Conservation (phyloP, 2,888 invertebrate genomes). For the Spodoptera littoralis region DNA sequence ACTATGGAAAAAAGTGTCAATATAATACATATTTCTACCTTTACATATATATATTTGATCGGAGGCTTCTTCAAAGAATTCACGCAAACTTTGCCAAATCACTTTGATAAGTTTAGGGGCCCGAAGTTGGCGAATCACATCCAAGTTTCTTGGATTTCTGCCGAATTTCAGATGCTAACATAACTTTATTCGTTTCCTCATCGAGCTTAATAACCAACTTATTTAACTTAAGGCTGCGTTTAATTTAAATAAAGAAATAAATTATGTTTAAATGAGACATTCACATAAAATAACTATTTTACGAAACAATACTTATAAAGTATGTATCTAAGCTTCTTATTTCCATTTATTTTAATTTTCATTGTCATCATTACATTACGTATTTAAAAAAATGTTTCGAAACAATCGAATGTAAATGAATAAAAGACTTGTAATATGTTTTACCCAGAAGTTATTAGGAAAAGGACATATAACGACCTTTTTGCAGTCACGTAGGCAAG, state of each 20-base stretch:
- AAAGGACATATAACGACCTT: conserved; percentile 7
- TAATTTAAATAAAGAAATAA: conserved; percentile 58
- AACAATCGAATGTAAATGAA: neutral
- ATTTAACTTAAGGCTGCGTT: conserved; percentile 59
- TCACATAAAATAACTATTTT: conserved; percentile 27
- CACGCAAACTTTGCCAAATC: conserved; percentile 83
- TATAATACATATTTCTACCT: conserved; percentile 51
- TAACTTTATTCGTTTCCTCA: conserved; percentile 75
- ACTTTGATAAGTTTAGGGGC: conserved; percentile 79
- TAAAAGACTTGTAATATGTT: conserved; percentile 1
- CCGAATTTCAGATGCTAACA: conserved; percentile 76
- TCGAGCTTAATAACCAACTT: conserved; percentile 71
- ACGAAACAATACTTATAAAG: conserved; percentile 8
- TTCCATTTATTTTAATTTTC: no score
- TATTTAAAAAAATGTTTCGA: neutral
- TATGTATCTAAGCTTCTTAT: neutral
- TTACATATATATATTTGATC: conserved; percentile 56
- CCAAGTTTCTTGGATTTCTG: conserved; percentile 81
- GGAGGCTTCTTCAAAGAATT: conserved; percentile 73
- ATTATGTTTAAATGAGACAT: conserved; percentile 33
- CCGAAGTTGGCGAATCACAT: conserved; percentile 73
- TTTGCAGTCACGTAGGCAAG: conserved; percentile 7
- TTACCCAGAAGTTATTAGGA: neutral
- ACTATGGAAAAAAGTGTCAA: conserved; percentile 41
- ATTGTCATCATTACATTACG: no score